Base-by-base conservation (phyloP, 2,113 vertebrate genomes). In the Chloebia gouldiae region DNA sequence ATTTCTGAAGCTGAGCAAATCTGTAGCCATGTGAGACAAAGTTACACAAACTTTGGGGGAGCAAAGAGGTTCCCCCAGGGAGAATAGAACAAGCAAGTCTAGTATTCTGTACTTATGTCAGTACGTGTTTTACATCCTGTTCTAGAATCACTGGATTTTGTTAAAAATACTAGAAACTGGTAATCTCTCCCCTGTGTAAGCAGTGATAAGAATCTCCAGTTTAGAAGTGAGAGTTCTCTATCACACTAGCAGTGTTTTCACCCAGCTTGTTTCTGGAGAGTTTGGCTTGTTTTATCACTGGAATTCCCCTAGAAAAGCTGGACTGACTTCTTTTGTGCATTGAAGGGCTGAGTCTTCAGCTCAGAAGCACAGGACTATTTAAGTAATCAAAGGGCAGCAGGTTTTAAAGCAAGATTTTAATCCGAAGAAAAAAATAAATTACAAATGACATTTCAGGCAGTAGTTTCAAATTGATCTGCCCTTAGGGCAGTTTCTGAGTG, bases 11-110 rank as follows among this genome's bases (percentile, higher is more conserved):
- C 44, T 50, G 39, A 90, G 65, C 20, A 61, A 54, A 73, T 35
- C 54, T 37, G 17, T 9, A 42, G 27, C 78, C 30, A 54, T 0
- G 0, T 18, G n/a, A 71, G 57, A 77, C 10, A 37, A 68, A 40
- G 35, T 68, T 15, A 35, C 0, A 0, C 50, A 86, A 81, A 71
- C 13, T 68, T 51, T 0, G 0, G 25, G 25, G 56, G 37, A 86
- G n/a, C 9, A 31, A 80, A n/a, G 22, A 51, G 11, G 19, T n/a
- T 78, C 42, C 23, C 39, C 39, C 56, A 78, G 39, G 35, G 28
- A 64, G 11, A 37, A 47, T 0, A 54, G 13, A 39, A 51, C 0
- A 65, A 8, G 13, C 49, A n/a, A 83, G 21, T 10, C 35, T 33
- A 49, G 30, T 40, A 31, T 31, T 86, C 73, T 57, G 42, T 61